Conservation (phyloP, 2,113 vertebrate genomes). For the Epinephelus fuscoguttatus region DNA sequence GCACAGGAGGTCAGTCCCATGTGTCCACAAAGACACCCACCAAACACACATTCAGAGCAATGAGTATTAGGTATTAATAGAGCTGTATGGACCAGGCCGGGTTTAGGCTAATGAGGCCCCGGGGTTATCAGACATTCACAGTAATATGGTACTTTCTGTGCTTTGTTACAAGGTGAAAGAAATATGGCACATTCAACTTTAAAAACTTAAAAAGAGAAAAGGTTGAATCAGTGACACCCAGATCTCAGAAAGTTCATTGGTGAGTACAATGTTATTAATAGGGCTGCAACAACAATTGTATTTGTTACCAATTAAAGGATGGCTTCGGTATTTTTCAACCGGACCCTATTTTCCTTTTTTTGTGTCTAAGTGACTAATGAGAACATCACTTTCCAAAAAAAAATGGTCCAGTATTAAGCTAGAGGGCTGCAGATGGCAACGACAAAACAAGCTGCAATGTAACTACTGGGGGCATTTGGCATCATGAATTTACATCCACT, state of each 20-base stretch:
- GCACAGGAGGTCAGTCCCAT: constrained; percentile 49
- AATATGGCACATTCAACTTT: constrained; percentile 25
- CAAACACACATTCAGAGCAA: constrained; percentile 40
- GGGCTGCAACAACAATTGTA: no score
- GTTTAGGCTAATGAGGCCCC: constrained; percentile 72
- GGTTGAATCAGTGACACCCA: not conserved
- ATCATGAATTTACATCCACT: no score
- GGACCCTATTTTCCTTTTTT: no score
- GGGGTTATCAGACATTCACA: constrained; percentile 75
- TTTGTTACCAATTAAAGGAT: no score
- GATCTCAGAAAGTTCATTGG: not conserved
- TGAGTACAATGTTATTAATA: not conserved
- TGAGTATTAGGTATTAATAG: constrained; percentile 67
- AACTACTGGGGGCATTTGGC: no score
- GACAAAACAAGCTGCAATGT: no score
- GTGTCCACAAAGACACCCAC: constrained; percentile 28
- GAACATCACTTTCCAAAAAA: no score
- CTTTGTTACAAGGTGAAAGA: constrained; percentile 27
- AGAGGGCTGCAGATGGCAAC: no score
- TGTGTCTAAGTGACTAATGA: no score
- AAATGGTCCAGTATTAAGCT: no score
- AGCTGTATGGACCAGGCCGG: constrained; percentile 51
- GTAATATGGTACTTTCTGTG: constrained; percentile 45
- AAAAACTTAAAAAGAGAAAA: constrained; percentile 30
- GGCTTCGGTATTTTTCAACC: no score